Evolutionary conservation across 2,797 vertebrate species (phyloP).

Genomic region (Tachyglossus aculeatus): DNA sequence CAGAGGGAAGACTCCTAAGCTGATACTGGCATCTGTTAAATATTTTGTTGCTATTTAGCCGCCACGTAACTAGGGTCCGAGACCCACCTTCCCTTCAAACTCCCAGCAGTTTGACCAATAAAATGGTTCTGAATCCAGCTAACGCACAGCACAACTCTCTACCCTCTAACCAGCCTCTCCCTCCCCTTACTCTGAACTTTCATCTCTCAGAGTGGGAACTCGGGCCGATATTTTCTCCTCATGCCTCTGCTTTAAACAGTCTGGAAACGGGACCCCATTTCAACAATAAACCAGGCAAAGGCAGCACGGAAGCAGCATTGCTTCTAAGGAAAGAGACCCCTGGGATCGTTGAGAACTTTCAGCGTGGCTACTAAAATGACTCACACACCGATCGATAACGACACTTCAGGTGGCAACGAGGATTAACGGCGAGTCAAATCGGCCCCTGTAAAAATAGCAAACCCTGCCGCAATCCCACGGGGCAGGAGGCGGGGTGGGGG

Average conservation of each 20-base stretch:
- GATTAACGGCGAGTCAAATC: not conserved
- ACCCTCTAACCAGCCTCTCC: not conserved
- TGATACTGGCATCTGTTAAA: too few relatives aligned
- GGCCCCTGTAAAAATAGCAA: not conserved
- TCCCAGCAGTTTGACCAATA: slow-evolving; percentile 7
- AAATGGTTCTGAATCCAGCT: slow-evolving; percentile 4
- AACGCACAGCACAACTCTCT: not conserved
- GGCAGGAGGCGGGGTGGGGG: too few relatives aligned
- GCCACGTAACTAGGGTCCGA: too few relatives aligned
- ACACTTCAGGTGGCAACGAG: not conserved
- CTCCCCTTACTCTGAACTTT: not conserved
- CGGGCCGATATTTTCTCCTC: not conserved
- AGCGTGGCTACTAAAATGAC: slow-evolving; percentile 3
- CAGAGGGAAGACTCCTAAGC: too few relatives aligned
- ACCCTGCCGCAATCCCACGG: not conserved
- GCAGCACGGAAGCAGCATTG: not conserved
- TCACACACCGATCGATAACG: not conserved
- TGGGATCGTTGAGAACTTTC: not conserved
- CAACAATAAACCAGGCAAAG: fast-evolving
- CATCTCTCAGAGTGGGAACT: fast-evolving
- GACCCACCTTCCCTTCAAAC: not conserved
- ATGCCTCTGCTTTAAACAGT: not conserved
- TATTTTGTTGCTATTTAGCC: too few relatives aligned
- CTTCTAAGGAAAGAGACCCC: not conserved
- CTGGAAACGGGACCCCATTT: not conserved